Base-by-base conservation (phyloP, 2,888 invertebrate species). In the Hemistola chrysoprasaria region DNA sequence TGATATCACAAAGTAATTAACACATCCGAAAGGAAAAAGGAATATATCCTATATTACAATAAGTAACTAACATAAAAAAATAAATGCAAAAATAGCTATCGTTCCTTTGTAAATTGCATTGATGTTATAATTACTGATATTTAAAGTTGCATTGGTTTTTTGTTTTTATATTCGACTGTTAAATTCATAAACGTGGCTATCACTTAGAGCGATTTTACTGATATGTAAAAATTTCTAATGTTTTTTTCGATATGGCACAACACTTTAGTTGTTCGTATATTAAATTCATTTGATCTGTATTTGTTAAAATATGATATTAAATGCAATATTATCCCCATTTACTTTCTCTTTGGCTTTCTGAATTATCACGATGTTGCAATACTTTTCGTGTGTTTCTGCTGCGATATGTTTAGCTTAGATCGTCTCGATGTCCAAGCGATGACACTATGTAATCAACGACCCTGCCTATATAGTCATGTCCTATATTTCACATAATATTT, bases 291-390 rank as follows among this genome's bases (percentile, higher is more conserved):
- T 40, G 30, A 44, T 49, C 40, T 45, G 45, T 36, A 31, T 32
- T 33, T 33, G 10, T 36, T 39, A 41, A 42, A 32, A 26, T 34
- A 20, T 65, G 63, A 63, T 75, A 70, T 70, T 84, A 81, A 79
- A 81, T 82, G 82, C 82, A 69, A 55, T 54, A 71, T 61, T 71
- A 68, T 56, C 43, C 38, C 38, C 34, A 22, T 39, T 44, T 44
- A 63, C 65, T 56, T 71, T 77, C 71, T 88, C 86, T 87, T 88
- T 88, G 88, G 88, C 71, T 84, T 83, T 84, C 80, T 80, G 85
- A 82, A 74, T 76, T 87, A 87, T 88, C 87, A 88, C 87, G 76
- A 78, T 69, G 74, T 83, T 72, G 72, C 65, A 79, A 77, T 82
- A 79, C 75, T 78, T 81, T 77, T 34, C 39, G 45, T 40, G 49